Evolutionary conservation across 2,113 vertebrate genomes (phyloP).

Genomic region (Cyphomyrus discorhynchus): DNA sequence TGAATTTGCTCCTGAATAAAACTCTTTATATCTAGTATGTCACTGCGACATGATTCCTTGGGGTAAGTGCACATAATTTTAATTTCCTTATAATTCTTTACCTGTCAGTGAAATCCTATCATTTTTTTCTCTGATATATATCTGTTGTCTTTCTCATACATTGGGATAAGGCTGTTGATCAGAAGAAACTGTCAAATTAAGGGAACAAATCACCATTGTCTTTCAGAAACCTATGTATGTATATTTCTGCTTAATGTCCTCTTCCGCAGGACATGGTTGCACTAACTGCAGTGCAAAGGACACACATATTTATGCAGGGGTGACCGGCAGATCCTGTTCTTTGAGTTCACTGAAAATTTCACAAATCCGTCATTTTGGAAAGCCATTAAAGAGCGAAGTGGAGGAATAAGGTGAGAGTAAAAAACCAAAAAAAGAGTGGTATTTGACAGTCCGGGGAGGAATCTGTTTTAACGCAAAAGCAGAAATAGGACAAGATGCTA

Average conservation of each 20-base stretch:
- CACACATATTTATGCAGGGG: background rate
- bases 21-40: background rate
- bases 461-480: slow-evolving; percentile 48
- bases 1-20: background rate
- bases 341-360: background rate
- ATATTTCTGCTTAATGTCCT: background rate
- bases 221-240: background rate
- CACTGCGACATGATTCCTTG: background rate
- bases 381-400: background rate
- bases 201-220: background rate
- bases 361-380: background rate
- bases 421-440: slow-evolving; percentile 35
- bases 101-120: background rate
- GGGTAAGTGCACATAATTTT: background rate
- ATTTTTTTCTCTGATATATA: background rate
- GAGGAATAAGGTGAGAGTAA: slow-evolving; percentile 31
- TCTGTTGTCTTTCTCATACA: background rate
- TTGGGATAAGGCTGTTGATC: background rate
- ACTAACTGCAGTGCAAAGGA: background rate
- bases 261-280: too few relatives aligned
- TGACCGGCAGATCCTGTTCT: background rate
- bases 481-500: slow-evolving; percentile 45
- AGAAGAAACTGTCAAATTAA: background rate
- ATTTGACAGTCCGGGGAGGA: slow-evolving; percentile 40
- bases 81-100: background rate